Percentiles rank a stretch among this genome's conserved stretches.
Evolutionary conservation across 2,888 invertebrate species (phyloP).

Genomic region (Crepidodera aurea): DNA sequence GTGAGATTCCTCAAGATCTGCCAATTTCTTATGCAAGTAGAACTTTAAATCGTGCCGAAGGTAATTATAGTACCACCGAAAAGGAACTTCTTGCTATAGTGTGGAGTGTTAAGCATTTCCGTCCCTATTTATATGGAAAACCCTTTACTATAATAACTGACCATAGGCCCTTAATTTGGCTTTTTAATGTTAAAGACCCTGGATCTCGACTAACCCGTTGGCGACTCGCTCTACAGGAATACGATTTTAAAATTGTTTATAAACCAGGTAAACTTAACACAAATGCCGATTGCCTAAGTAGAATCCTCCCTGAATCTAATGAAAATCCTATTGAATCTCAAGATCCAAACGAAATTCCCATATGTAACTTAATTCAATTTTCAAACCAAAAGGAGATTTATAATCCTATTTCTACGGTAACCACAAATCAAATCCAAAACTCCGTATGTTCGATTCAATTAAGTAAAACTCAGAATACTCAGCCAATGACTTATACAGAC

Average conservation of each 20-base stretch:
- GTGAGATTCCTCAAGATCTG: slow-evolving; percentile 43
- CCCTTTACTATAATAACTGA: slow-evolving; percentile 55
- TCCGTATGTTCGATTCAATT: too few species aligned
- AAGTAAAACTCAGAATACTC: too few species aligned
- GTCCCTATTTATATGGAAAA: slow-evolving; percentile 56
- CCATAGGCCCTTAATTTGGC: slow-evolving; percentile 52
- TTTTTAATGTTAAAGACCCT: too few species aligned
- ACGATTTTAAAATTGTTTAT: slow-evolving; percentile 41
- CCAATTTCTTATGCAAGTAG: slow-evolving; percentile 55
- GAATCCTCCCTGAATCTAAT: too few species aligned
- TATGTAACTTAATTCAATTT: not conserved
- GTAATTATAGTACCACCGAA: slow-evolving; percentile 55
- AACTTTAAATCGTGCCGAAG: slow-evolving; percentile 51
- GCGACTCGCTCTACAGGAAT: slow-evolving; percentile 51
- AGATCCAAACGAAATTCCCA: not conserved
- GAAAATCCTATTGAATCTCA: not conserved
- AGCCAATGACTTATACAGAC: too few species aligned
- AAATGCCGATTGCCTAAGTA: too few species aligned
- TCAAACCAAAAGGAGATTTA: too few species aligned
- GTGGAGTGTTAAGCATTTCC: slow-evolving; percentile 52
- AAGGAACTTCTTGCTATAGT: slow-evolving; percentile 55
- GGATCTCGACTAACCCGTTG: slow-evolving; percentile 49
- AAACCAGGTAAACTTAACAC: slow-evolving; percentile 15
- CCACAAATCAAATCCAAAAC: not conserved
- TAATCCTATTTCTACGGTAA: not conserved